Conservation (phyloP, 1,140 invertebrate species). For the Ectropis grisescens region DNA sequence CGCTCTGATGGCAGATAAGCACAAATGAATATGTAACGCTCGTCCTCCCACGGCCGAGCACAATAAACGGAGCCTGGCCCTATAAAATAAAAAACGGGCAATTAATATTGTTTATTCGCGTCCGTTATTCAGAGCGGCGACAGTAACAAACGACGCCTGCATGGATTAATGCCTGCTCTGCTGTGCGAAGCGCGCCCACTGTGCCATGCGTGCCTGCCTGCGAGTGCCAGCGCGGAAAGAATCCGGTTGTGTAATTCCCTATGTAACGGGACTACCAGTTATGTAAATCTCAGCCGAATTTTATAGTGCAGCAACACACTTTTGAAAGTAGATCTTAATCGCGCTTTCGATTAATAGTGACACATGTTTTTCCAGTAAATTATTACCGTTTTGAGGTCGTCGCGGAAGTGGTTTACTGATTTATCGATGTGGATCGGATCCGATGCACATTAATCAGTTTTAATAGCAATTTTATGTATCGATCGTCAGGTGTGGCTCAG, state of each 20-base stretch:
- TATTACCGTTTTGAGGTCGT: conserved; percentile 3
- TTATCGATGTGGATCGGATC: conserved; percentile 13
- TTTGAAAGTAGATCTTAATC: conserved; percentile 47
- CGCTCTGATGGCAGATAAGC: conserved; percentile 49
- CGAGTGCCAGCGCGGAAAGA: conserved; percentile 21
- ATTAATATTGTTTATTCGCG: conserved; percentile 58
- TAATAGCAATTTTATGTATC: too few relatives aligned
- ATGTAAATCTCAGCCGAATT: conserved; percentile 65
- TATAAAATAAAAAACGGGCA: conserved; percentile 49
- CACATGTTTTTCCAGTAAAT: conserved; percentile 9
- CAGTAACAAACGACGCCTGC: conserved; percentile 31
- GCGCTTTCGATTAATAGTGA: conserved; percentile 14
- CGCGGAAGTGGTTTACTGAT: conserved; percentile 12
- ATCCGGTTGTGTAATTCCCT: conserved; percentile 58
- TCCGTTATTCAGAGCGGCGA: conserved; percentile 45
- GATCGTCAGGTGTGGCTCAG: conserved; percentile 11
- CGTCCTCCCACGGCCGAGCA: conserved; percentile 43
- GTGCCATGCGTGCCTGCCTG: neutral
- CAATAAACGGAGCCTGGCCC: conserved; percentile 36
- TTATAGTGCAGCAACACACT: conserved; percentile 34
- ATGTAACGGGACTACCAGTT: conserved; percentile 64
- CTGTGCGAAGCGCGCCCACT: conserved; percentile 2
- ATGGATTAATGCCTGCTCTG: conserved; percentile 25
- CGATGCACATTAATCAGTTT: conserved; percentile 15
- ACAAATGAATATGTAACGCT: conserved; percentile 52